Conservation (phyloP, 2,113 vertebrate species). For the Ploceus nigricollis region DNA sequence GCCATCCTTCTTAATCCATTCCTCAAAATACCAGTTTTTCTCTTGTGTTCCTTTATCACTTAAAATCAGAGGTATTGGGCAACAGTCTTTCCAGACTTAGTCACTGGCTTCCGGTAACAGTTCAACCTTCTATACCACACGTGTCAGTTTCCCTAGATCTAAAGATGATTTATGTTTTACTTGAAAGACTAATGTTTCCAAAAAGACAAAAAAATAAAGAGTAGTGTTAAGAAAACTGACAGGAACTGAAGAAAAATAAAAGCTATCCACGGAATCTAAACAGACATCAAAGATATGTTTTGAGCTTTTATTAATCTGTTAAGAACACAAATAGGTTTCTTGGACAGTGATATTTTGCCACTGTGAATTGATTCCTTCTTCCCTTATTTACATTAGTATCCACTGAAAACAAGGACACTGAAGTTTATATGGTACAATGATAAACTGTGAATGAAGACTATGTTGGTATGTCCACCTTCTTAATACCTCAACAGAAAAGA, state of each 20-base stretch:
- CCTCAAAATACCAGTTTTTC: not conserved
- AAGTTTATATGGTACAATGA: not conserved
- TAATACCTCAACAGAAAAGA: not conserved
- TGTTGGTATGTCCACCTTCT: not conserved
- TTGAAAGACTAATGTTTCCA: not conserved
- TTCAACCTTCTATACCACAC: not conserved
- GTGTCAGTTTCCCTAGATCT: not conserved
- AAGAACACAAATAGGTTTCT: not conserved
- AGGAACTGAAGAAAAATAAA: not conserved
- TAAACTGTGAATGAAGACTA: not conserved
- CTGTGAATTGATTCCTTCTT: not conserved
- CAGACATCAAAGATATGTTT: not conserved
- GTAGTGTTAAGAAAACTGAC: not conserved
- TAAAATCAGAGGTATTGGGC: not conserved
- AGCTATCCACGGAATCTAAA: not conserved
- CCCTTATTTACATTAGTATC: not conserved
- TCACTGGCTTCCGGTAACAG: not conserved
- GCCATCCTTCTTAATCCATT: not conserved
- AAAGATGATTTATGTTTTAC: not conserved
- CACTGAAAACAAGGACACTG: not conserved
- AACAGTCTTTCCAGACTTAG: not conserved
- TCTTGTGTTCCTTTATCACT: rapidly evolving
- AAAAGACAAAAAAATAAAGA: not conserved
- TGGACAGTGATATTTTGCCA: not conserved
- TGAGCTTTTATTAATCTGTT: not conserved